A percentile compares a stretch with the other conserved stretches of the same genome.
phyloP scores from a whole-genome alignment of 2,113 vertebrate genomes.

The Danio rerio region DNA sequence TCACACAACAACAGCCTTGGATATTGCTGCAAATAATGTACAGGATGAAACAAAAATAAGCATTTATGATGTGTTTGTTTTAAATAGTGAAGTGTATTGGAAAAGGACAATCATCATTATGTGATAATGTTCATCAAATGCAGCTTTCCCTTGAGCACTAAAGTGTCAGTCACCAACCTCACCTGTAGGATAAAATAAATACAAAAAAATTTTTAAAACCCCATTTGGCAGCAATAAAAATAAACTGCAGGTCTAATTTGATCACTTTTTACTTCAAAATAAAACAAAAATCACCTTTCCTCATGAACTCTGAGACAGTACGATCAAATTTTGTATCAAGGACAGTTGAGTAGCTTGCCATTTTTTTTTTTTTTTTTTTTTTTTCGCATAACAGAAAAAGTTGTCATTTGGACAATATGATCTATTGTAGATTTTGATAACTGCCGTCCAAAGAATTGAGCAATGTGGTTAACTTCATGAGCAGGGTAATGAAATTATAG shows the following conservation, averaged over 20 bases:
- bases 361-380: slow-evolving; percentile 71
- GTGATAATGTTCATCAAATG: slow-evolving; percentile 71
- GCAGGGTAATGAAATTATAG: slow-evolving; percentile 52
- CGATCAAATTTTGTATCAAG: slow-evolving; percentile 57
- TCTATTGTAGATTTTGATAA: slow-evolving; percentile 50
- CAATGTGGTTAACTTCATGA: slow-evolving; percentile 59
- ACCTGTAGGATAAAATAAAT: slow-evolving; percentile 55
- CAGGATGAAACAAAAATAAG: too few relatives aligned
- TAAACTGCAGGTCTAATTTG: slow-evolving; percentile 76
- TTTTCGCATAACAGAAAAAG: slow-evolving; percentile 61
- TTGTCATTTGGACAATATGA: slow-evolving; percentile 54
- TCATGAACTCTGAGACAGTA: slow-evolving; percentile 59
- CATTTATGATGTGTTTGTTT: not conserved
- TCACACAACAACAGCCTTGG: too few relatives aligned
- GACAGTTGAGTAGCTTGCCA: slow-evolving; percentile 63
- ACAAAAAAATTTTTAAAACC: slow-evolving; percentile 3
- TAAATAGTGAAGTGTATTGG: slow-evolving; percentile 67
- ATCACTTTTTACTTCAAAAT: too few relatives aligned
- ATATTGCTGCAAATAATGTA: too few relatives aligned
- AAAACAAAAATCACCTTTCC: slow-evolving; percentile 65
- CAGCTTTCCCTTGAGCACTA: slow-evolving; percentile 74
- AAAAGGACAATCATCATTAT: slow-evolving; percentile 71
- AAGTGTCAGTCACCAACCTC: slow-evolving; percentile 78
- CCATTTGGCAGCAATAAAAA: not conserved
- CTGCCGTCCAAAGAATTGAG: slow-evolving; percentile 53